A percentile compares a stretch with the other conserved stretches of the same genome.
These are phyloP conservation scores for Acrobasis suavella DNA, from an alignment of 2,888 invertebrate species.

Conservation along the genomic window DNA sequence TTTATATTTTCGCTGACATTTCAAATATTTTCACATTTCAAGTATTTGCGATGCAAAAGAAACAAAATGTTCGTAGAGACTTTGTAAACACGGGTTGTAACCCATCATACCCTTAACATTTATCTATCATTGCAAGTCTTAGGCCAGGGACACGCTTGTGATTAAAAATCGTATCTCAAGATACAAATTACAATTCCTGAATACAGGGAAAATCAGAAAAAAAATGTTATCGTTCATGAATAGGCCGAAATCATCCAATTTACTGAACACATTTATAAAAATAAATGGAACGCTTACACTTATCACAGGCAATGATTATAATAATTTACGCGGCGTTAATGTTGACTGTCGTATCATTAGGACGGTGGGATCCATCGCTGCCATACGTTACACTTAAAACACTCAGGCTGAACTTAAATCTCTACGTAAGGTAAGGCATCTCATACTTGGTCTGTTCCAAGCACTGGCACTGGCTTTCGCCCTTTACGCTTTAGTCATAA, in stretches of 20 bases:
- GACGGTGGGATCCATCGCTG: conserved; percentile 33
- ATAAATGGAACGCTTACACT: conserved; percentile 23
- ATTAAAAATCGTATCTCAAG: conserved; percentile 7
- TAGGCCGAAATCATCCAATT: conserved; percentile 13
- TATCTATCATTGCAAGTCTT: conserved; percentile 16
- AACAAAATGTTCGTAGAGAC: neutral
- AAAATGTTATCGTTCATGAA: conserved; percentile 2
- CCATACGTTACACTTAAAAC: conserved; percentile 29
- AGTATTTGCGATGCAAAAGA: neutral
- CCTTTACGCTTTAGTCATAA: conserved; percentile 41
- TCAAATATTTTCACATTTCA: too few relatives aligned
- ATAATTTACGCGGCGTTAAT: conserved; percentile 21
- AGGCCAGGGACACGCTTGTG: conserved; percentile 19
- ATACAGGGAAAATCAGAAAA: conserved; percentile 11
- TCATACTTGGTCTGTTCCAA: conserved; percentile 46
- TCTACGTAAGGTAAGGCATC: conserved; percentile 58
- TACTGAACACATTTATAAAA: conserved; percentile 10
- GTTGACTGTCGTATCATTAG: conserved; percentile 18
- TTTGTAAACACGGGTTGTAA: conserved; percentile 2
- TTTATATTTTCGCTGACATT: neutral
- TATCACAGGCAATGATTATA: conserved; percentile 24
- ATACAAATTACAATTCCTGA: conserved; percentile 9
- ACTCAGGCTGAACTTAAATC: conserved; percentile 25
- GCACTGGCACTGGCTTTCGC: conserved; percentile 41
- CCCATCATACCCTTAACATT: conserved; percentile 13